Evolutionary conservation across 2,797 vertebrate species (phyloP).

Genomic region (Diplodus puntazzo): DNA sequence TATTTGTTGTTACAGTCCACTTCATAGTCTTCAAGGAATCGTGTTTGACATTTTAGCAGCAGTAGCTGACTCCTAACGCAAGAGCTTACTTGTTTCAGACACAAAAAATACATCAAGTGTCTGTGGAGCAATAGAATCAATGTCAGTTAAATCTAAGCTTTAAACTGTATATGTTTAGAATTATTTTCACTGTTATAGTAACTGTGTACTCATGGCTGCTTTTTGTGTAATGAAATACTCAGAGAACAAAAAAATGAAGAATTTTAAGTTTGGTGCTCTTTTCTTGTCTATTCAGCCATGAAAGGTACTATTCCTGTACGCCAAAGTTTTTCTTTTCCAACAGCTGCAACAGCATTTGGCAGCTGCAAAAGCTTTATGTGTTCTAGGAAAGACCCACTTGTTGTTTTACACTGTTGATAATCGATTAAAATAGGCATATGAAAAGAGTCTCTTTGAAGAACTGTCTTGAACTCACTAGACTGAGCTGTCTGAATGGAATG

Average conservation of each 20-base stretch:
- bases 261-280: too few relatives aligned
- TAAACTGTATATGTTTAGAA: not conserved
- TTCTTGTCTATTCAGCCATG: slow-evolving; percentile 10
- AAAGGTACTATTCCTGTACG: too few relatives aligned
- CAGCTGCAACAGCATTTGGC: too few relatives aligned
- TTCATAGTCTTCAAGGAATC: slow-evolving; percentile 9
- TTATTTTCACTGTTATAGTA: not conserved
- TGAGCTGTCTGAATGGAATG: not conserved
- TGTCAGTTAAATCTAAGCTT: not conserved
- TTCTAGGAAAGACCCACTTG: not conserved
- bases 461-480: not conserved
- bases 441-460: not conserved
- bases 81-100: not conserved
- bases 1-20: slow-evolving; percentile 17
- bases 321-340: not conserved
- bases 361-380: not conserved
- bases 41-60: not conserved
- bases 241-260: not conserved
- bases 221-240: slow-evolving; percentile 23
- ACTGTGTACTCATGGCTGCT: not conserved
- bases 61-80: not conserved
- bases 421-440: not conserved
- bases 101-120: not conserved
- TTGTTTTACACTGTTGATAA: slow-evolving; percentile 4
- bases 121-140: not conserved